Base-by-base conservation (phyloP, 2,113 vertebrate species). In the Ochotona princeps region DNA sequence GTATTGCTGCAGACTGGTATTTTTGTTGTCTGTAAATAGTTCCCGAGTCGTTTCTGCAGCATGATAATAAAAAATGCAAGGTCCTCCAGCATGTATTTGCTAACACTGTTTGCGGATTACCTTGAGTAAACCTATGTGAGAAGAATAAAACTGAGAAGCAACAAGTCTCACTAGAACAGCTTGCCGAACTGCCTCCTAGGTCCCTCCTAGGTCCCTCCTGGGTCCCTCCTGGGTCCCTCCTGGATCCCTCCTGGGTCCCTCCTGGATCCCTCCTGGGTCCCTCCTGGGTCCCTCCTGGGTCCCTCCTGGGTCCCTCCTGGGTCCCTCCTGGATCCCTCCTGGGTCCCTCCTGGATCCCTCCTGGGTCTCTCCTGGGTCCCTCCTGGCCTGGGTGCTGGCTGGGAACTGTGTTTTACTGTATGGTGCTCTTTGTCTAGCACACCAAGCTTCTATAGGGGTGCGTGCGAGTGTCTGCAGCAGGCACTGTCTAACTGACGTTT, bases 11-110 rank as follows among this genome's bases (percentile, higher is more conserved):
- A 79, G 82, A 93, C 83, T 69, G 78, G 87, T 94, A 86, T 70
- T 96, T 96, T 95, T 83, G 47, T 96, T 78, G 81, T 81, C 74
- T 90, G 66, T 86, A 94, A 97, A 94, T 96, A 97, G 95, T 94
- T 97, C 96, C 92, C 81, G 82, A 83, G 57, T 95, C 90, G 76
- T 82, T 96, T 95, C 94, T 95, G 79, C 90, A 94, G 76, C 86
- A 90, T 44, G 5, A 82, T 94, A 94, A 93, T 96, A 90, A 96
- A 44, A 94, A 93, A 87, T 90, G 54, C 82, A 89, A 76, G 20
- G 75, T 65, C 30, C 74, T 32, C 26, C 20, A 79, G 25, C 69
- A 84, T 94, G 84, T 92, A 90, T 96, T 91, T 95, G 38, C 82
- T 61, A 35, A n/a, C 87, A n/a, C 81, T 8, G 9, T 82, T 95